Evolutionary conservation across 2,888 invertebrate genomes (phyloP), one percentile per base, ranked within the genome.

Genomic region (Seira sanloemensis): DNA sequence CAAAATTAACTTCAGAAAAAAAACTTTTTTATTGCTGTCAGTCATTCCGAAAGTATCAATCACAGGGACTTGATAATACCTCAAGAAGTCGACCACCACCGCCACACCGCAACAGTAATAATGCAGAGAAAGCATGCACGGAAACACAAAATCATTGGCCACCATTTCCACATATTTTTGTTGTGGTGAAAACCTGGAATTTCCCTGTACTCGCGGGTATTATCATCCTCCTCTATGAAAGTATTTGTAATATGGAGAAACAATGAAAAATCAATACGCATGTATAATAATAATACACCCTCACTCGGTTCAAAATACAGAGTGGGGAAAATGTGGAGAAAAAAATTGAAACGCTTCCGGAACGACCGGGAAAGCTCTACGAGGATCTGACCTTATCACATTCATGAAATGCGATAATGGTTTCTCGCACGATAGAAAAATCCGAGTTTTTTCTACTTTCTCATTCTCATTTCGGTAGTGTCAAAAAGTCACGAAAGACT

Each of bases 401-500:
- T 62, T 65, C 62, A 72, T 74, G 73, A 73, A 73, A 73, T 50
- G 73, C 54, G 73, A 37, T 75, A 71, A 81, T 81, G 76, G 37
- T n/a, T 46, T 71, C 71, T 19, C 46, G 75, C 71, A 81, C 75
- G 81, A 74, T 46, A 78, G 18, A 79, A 24, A 19, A 68, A 67
- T 62, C 19, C 23, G n/a, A n/a, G n/a, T n/a, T n/a, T n/a, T n/a
- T n/a, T n/a, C n/a, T n/a, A 21, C n/a, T 62, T 62, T 62, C 62
- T 62, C 62, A n/a, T n/a, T 23, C 23, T 23, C 7, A 2, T 62
- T 62, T 62, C n/a, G 2, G 25, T 74, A 78, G 84, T 78, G 84
- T 78, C 78, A 78, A 75, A 21, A 78, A 84, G 78, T 84, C 84
- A 84, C 78, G 78, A 78, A 50, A 74, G 66, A 66, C 26, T 26